Conservation (phyloP, 2,888 invertebrate genomes). For the Euplagia quadripunctaria region DNA sequence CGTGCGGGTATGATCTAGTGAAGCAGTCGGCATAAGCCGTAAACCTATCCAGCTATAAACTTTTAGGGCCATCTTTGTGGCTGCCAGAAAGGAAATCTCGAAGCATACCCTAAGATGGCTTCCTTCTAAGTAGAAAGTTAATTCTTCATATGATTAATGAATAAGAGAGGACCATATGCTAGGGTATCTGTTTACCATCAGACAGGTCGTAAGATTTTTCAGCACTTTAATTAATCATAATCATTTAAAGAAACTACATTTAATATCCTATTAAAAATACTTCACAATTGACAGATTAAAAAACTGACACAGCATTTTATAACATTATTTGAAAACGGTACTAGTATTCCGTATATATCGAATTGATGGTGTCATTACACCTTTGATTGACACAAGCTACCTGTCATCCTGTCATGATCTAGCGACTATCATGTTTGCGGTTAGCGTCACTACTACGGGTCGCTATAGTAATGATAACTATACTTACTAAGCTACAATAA, state of each 20-base stretch:
- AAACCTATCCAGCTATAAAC: no score
- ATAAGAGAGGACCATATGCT: no score
- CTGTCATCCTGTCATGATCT: constrained; percentile 33
- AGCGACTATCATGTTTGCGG: constrained; percentile 44
- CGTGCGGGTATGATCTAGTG: no score
- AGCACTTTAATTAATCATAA: not conserved
- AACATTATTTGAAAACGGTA: not conserved
- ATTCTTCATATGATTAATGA: no score
- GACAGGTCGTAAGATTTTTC: no score
- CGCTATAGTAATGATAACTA: constrained; percentile 1
- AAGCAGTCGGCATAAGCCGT: no score
- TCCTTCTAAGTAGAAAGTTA: no score
- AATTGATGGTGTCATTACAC: constrained; percentile 27
- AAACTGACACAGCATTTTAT: not conserved
- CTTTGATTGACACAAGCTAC: constrained; percentile 41
- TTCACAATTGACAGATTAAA: not conserved
- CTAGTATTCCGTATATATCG: constrained; percentile 19
- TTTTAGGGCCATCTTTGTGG: no score
- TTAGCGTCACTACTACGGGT: constrained; percentile 15
- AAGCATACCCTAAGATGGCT: no score
- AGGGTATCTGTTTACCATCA: no score
- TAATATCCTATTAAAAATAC: not conserved
- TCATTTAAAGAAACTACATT: not conserved
- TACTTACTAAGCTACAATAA: not conserved
- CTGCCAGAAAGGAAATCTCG: no score